Percentiles rank a stretch among this genome's conserved stretches.
phyloP scores from a whole-genome alignment of 2,888 invertebrate genomes.

The Lapara coniferarum region DNA sequence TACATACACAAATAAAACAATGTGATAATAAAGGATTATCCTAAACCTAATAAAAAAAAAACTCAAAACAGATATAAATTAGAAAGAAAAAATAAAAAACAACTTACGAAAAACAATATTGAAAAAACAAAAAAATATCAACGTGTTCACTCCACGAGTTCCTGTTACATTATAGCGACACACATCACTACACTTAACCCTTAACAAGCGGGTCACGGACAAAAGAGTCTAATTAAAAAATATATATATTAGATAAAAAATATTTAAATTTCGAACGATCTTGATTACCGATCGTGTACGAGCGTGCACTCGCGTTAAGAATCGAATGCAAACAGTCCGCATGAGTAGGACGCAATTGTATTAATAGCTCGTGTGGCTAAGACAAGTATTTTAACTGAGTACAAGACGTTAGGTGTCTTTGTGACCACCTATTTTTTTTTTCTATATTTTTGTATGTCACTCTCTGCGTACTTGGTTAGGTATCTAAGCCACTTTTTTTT shows the following conservation, averaged over 20 bases:
- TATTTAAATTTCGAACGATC: conserved; percentile 29
- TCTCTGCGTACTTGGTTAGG: neutral
- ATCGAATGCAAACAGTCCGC: conserved; percentile 59
- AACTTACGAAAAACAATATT: conserved; percentile 37
- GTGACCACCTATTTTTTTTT: conserved; percentile 29
- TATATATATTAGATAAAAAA: neutral
- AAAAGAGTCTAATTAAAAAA: conserved; percentile 32
- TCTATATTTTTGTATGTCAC: neutral
- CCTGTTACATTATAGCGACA: conserved; percentile 49
- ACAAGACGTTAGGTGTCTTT: conserved; percentile 32
- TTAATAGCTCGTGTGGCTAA: conserved; percentile 57
- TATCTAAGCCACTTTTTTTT: neutral
- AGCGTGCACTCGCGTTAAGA: conserved; percentile 56
- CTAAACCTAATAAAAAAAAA: too few species aligned
- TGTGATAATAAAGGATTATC: too few species aligned
- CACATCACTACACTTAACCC: conserved; percentile 42
- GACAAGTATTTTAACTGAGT: conserved; percentile 36
- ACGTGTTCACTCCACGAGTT: conserved; percentile 44
- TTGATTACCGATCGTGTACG: conserved; percentile 39
- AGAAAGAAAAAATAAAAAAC: conserved; percentile 25
- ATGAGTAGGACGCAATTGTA: conserved; percentile 63
- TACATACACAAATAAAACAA: too few species aligned
- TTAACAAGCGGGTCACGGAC: conserved; percentile 34
- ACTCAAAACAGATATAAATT: too few species aligned
- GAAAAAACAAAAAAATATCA: conserved; percentile 35